Base-by-base conservation (phyloP, 1,140 invertebrate species). In the Bombus difficillimus region DNA sequence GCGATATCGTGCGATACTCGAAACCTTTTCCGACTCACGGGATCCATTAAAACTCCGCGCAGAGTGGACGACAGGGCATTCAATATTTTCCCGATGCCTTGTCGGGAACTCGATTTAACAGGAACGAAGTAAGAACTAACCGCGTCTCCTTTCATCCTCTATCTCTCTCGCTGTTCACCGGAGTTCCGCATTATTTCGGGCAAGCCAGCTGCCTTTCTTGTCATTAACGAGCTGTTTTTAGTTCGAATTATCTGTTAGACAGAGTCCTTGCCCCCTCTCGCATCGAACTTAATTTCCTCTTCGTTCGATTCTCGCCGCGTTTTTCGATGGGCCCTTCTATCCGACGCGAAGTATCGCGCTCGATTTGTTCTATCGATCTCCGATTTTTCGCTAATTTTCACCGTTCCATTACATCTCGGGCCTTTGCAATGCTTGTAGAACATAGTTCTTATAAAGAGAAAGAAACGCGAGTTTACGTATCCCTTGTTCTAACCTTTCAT, bases 151-250 rank as follows among this genome's bases (percentile, higher is more conserved):
- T 28, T 72, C 13, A 39, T 8, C 18, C 39, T 43, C 41, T 47
- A 28, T n/a, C n/a, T 13, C 47, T 28, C 47, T n/a, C 47, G 9
- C 15, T 18, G 43, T 37, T 69, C 22, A 28, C 32, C 71, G 4
- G 22, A 81, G 69, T 86, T 68, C 59, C 71, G 47, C 43, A 74
- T 86, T 81, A 81, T 81, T 86, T 86, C 79, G 57, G 78, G 25
- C 43, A 37, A 68, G 47, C 71, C 13, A n/a, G 43, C 34, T 32
- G 69, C 78, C 53, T 73, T 85, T 80, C 76, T 85, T 53, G 41
- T 62, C 77, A 68, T 79, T 85, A 85, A 85, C 83, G 83, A 85
- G 76, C 68, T 85, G 76, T 80, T 85, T 80, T 79, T 80, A 80
- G 32, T 62, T 39, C 6, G 68, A 64, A 80, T 85, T 80, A 80